Evolutionary conservation across 2,797 vertebrate genomes (phyloP).

Genomic region (Eupleurogrammus muticus): DNA sequence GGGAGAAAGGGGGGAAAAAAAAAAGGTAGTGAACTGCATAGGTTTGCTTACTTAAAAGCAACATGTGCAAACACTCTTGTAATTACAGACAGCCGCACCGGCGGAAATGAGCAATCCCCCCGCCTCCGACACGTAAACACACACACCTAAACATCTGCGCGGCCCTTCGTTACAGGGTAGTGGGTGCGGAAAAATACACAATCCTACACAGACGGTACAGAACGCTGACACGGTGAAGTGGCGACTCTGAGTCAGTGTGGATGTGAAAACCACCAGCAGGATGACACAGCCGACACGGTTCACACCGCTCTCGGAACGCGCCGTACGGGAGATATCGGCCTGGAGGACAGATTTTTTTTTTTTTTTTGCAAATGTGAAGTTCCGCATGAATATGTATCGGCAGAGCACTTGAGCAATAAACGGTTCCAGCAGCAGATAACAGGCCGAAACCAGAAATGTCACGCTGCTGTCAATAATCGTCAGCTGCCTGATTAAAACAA

Average conservation of each 20-base stretch:
- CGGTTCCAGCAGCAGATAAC: no score
- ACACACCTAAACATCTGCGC: background rate
- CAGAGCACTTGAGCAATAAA: background rate
- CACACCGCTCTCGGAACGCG: conserved; percentile 28
- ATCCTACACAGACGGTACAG: background rate
- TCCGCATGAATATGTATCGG: background rate
- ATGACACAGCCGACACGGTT: conserved; percentile 49
- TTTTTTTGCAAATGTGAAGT: conserved; percentile 4
- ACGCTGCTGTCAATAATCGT: no score
- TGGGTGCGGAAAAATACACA: conserved; percentile 17
- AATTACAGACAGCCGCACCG: conserved; percentile 31
- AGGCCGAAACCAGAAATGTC: no score
- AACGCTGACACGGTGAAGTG: conserved; percentile 41
- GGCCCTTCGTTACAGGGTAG: conserved; percentile 8
- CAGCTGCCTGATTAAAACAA: no score
- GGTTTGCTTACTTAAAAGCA: conserved; percentile 26
- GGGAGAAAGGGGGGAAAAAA: no score
- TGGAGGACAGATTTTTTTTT: conserved; percentile 4
- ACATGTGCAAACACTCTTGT: conserved; percentile 44
- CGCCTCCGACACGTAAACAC: background rate
- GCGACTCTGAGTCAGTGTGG: conserved; percentile 41
- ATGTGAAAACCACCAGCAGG: conserved; percentile 32
- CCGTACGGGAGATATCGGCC: background rate
- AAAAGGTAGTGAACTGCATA: conserved; percentile 8
- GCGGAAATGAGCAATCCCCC: background rate